phyloP scores from a whole-genome alignment of 2,797 vertebrate species.

The Lateolabrax maculatus region DNA sequence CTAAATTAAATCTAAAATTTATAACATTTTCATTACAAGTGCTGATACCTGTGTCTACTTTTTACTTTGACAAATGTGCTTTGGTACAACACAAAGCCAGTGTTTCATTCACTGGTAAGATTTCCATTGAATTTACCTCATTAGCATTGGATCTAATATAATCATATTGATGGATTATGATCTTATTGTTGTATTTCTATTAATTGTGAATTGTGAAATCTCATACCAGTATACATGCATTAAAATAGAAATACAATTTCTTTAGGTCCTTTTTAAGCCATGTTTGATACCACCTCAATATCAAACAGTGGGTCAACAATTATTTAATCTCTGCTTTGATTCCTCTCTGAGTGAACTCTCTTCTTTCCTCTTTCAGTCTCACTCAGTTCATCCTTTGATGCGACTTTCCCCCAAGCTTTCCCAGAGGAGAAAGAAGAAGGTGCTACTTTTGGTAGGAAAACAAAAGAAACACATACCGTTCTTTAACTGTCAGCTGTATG shows the following conservation, averaged over 20 bases:
- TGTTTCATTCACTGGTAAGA: neutral
- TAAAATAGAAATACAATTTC: no score
- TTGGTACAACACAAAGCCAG: neutral
- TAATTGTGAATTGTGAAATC: no score
- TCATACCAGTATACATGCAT: no score
- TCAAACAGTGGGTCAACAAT: neutral
- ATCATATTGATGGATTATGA: neutral
- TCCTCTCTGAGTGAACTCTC: neutral
- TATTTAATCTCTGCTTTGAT: neutral
- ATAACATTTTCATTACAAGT: neutral
- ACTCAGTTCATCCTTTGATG: conserved; percentile 87
- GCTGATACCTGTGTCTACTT: neutral
- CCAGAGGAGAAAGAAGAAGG: conserved; percentile 84
- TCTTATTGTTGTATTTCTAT: neutral
- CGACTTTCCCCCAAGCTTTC: conserved; percentile 85
- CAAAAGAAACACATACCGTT: neutral
- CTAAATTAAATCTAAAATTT: no score
- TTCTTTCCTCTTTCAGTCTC: conserved; percentile 70
- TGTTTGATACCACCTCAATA: neutral
- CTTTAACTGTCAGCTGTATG: neutral
- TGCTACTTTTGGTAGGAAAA: conserved; percentile 77
- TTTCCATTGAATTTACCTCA: neutral
- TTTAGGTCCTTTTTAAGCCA: neutral
- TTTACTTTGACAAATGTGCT: neutral
- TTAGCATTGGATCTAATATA: neutral